phyloP scores from a whole-genome alignment of 1,140 invertebrate species.

The Pseudomyrmex sp. region DNA sequence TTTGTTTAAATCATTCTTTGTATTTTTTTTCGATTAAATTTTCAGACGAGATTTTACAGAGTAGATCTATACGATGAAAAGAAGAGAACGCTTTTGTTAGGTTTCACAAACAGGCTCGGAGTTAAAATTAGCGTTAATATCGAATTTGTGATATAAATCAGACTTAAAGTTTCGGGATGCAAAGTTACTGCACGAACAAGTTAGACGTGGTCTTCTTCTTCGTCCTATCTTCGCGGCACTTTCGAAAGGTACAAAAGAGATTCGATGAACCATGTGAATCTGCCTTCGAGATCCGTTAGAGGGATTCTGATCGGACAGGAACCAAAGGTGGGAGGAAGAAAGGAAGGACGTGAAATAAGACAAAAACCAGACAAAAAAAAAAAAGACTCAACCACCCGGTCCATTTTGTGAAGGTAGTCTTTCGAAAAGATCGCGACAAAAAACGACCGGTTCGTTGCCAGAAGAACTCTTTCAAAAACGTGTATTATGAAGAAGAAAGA shows the following conservation, averaged over 20 bases:
- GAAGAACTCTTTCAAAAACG: conserved; percentile 62
- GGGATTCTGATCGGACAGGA: conserved; percentile 64
- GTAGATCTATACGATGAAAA: too few relatives aligned
- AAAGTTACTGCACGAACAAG: too few relatives aligned
- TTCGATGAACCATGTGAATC: conserved; percentile 50
- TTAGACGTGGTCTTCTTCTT: background rate
- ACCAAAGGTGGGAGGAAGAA: background rate
- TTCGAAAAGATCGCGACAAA: conserved; percentile 67
- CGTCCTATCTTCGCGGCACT: conserved; percentile 2
- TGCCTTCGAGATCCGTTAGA: conserved; percentile 64
- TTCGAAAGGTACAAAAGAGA: conserved; percentile 56
- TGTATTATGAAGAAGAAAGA: conserved; percentile 55
- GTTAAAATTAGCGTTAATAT: too few relatives aligned
- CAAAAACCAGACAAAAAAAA: conserved; percentile 37
- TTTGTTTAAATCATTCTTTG: too few relatives aligned
- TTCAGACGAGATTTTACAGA: too few relatives aligned
- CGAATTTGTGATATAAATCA: too few relatives aligned
- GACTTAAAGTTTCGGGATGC: too few relatives aligned
- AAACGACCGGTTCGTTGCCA: conserved; percentile 58
- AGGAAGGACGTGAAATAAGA: conserved; percentile 47
- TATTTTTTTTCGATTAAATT: too few relatives aligned
- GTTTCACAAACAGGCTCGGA: too few relatives aligned
- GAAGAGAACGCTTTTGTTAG: too few relatives aligned
- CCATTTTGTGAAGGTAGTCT: conserved; percentile 67
- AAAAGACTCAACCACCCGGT: conserved; percentile 72